phyloP scores from a whole-genome alignment of 2,888 invertebrate species.

The Monoplex corrugatus region DNA sequence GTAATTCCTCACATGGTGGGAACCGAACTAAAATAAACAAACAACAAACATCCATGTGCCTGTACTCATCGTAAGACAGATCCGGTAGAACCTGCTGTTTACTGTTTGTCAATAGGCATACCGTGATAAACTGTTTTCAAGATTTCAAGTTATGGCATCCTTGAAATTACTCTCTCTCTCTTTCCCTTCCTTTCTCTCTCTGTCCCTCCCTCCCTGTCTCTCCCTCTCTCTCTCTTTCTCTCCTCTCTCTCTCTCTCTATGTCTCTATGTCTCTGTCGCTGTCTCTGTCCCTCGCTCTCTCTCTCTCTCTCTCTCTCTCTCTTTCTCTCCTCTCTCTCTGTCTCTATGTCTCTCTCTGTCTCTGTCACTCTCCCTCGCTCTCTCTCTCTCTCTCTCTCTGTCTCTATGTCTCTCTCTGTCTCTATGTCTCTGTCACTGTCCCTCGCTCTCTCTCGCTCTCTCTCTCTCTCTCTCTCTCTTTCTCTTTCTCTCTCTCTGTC shows the following conservation, averaged over 20 bases:
- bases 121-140: too few relatives aligned
- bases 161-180: not conserved
- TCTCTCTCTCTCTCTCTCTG: not conserved
- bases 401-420: not conserved
- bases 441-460: not conserved
- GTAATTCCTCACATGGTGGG: too few relatives aligned
- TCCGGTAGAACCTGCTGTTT: too few relatives aligned
- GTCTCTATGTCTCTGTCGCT: not conserved
- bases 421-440: not conserved
- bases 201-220: not conserved
- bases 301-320: not conserved
- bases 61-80: too few relatives aligned
- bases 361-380: not conserved
- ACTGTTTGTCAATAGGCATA: too few relatives aligned
- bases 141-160: too few relatives aligned
- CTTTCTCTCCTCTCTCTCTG: not conserved
- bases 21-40: too few relatives aligned
- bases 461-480: too few relatives aligned
- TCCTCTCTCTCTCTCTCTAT: not conserved
- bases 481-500: too few relatives aligned
- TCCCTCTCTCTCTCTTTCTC: not conserved
- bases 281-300: not conserved
- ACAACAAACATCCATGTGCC: too few relatives aligned
- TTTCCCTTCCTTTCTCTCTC: not conserved
- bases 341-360: not conserved